A percentile compares a stretch with the other conserved stretches of the same genome.
Conservation (phyloP, 2,113 vertebrate species). For the Dipodomys stephensi region DNA sequence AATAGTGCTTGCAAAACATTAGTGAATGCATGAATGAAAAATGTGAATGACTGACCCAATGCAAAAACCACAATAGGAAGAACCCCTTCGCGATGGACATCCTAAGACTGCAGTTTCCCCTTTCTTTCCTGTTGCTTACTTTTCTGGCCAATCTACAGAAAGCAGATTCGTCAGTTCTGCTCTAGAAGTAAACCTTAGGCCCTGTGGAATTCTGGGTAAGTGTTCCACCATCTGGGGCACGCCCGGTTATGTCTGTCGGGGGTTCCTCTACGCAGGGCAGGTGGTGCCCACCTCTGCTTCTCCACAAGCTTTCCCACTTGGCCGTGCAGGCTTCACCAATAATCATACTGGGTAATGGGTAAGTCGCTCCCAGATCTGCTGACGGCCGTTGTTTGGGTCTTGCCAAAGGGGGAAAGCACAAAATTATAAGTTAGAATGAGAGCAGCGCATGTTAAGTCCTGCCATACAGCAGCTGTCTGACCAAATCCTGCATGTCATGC, state of each 20-base stretch:
- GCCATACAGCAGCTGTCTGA: slow-evolving; percentile 1
- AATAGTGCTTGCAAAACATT: neutral
- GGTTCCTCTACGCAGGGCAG: neutral
- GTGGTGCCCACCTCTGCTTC: neutral
- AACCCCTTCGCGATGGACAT: neutral
- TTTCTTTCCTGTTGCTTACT: neutral
- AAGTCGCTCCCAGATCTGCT: slow-evolving; percentile 5
- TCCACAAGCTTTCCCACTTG: neutral
- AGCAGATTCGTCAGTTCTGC: neutral
- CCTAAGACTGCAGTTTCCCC: neutral
- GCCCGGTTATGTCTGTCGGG: neutral
- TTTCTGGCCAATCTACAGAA: neutral
- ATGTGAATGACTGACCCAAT: neutral
- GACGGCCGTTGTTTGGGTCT: slow-evolving; percentile 8
- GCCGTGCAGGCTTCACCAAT: neutral
- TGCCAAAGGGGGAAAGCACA: slow-evolving; percentile 29
- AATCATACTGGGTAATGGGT: neutral
- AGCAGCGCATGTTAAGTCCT: slow-evolving; percentile 29
- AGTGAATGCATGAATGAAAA: neutral
- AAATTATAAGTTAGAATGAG: slow-evolving; percentile 51
- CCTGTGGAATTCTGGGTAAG: neutral
- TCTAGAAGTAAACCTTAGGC: neutral
- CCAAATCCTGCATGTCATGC: neutral
- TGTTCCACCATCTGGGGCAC: neutral
- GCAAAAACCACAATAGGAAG: neutral